These are phyloP conservation scores for Caenorhabditis tropicalis DNA, from an alignment of 1,140 invertebrate genomes.

Conservation along the genomic window DNA sequence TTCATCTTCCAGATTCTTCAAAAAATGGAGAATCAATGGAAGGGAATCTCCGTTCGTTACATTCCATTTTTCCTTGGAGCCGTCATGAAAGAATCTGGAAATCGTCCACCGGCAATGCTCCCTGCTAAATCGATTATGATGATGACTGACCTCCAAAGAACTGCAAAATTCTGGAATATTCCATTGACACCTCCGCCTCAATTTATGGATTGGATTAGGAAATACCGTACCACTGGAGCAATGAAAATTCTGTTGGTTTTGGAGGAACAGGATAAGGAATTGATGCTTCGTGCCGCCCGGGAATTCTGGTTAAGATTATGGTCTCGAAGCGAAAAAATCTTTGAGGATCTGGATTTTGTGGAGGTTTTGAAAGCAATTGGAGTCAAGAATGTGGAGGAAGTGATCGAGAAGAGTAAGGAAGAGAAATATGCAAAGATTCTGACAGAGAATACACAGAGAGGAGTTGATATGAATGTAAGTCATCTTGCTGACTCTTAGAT, in stretches of 20 bases:
- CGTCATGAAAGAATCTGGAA: constrained; percentile 35
- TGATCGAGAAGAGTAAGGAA: constrained; percentile 28
- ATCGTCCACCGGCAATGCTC: constrained; percentile 31
- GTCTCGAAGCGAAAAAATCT: constrained; percentile 20
- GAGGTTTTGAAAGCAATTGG: constrained; percentile 40
- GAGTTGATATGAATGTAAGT: constrained; percentile 14
- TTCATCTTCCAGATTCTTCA: background rate
- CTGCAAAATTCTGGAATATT: constrained; percentile 37
- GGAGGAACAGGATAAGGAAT: background rate
- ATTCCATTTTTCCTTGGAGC: constrained; percentile 32
- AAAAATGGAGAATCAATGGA: background rate
- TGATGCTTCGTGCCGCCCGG: background rate
- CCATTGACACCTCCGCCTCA: background rate
- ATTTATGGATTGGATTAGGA: constrained; percentile 34
- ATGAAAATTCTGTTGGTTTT: constrained; percentile 38
- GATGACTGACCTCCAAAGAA: constrained; percentile 11
- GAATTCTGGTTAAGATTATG: constrained; percentile 26
- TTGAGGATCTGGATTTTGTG: constrained; percentile 21
- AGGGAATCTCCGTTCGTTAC: background rate
- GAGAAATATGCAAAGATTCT: constrained; percentile 23
- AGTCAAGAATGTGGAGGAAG: background rate
- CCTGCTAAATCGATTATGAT: background rate
- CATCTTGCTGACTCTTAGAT: background rate
- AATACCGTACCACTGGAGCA: background rate
- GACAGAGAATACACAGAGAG: constrained; percentile 23